Evolutionary conservation across 2,888 invertebrate species (phyloP).

Genomic region (Parnassius glacialis): DNA sequence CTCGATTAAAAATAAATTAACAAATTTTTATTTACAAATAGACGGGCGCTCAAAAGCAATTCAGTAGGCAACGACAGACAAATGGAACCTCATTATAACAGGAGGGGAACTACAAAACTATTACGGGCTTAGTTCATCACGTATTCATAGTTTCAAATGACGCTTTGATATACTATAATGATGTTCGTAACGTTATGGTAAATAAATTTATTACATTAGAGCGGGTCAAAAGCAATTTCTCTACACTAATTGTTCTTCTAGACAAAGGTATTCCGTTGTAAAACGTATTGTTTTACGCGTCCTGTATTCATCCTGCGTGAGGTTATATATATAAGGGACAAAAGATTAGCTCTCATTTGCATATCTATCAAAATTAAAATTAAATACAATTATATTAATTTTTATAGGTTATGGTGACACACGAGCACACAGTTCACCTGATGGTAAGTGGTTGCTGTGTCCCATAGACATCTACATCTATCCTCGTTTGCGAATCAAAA

Average conservation of each 20-base stretch:
- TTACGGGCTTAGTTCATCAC: slow-evolving; percentile 7
- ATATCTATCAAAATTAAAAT: too few relatives aligned
- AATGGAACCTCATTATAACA: background rate
- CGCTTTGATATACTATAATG: slow-evolving; percentile 23
- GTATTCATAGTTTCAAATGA: slow-evolving; percentile 18
- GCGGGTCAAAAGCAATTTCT: slow-evolving; percentile 57
- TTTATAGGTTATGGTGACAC: too few relatives aligned
- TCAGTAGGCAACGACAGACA: background rate
- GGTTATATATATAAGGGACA: slow-evolving; percentile 20
- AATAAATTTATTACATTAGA: slow-evolving; percentile 42
- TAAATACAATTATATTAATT: too few relatives aligned
- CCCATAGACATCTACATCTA: too few relatives aligned
- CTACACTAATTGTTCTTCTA: slow-evolving; percentile 58
- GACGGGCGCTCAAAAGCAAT: too few relatives aligned
- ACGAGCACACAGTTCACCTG: too few relatives aligned
- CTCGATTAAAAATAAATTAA: too few relatives aligned
- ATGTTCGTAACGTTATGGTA: slow-evolving; percentile 21
- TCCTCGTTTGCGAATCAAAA: too few relatives aligned
- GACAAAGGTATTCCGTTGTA: slow-evolving; percentile 56
- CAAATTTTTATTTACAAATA: too few relatives aligned
- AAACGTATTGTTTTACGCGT: slow-evolving; percentile 63
- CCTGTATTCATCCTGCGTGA: slow-evolving; percentile 41
- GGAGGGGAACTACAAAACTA: slow-evolving; percentile 3
- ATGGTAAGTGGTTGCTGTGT: too few relatives aligned
- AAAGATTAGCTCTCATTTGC: background rate